Evolutionary conservation across 1,140 invertebrate species (phyloP).

Genomic region (Anadara kagoshimensis): DNA sequence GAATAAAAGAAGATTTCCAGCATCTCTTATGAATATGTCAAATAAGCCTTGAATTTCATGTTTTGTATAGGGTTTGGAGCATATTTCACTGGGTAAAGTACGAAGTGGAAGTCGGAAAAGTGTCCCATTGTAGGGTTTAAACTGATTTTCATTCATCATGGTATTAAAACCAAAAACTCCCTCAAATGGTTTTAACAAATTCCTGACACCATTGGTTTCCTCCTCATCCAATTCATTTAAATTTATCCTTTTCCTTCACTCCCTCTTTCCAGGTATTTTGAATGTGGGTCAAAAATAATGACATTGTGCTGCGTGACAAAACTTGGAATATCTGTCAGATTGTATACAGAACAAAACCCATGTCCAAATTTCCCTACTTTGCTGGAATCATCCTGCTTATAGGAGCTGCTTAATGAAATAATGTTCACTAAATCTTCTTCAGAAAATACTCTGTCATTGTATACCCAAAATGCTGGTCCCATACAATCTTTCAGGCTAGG

Average conservation of each 20-base stretch:
- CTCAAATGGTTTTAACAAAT: too few relatives aligned
- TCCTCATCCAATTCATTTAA: too few relatives aligned
- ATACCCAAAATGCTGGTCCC: constrained; percentile 64
- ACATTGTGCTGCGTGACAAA: constrained; percentile 61
- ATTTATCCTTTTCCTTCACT: too few relatives aligned
- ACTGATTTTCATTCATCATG: not conserved
- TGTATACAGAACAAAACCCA: constrained; percentile 70
- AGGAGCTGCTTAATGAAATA: constrained; percentile 59
- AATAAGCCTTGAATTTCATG: constrained; percentile 53
- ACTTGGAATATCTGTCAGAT: constrained; percentile 70
- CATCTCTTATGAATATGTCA: constrained; percentile 43
- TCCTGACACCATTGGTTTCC: too few relatives aligned
- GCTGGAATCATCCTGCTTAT: constrained; percentile 57
- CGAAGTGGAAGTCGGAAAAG: constrained; percentile 66
- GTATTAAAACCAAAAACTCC: too few relatives aligned
- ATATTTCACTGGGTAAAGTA: constrained; percentile 59
- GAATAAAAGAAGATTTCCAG: constrained; percentile 64
- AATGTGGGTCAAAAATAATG: constrained; percentile 70
- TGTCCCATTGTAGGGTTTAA: constrained; percentile 50
- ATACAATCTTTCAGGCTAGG: not conserved
- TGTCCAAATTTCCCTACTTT: constrained; percentile 69
- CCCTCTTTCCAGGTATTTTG: too few relatives aligned
- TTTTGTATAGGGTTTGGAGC: constrained; percentile 47
- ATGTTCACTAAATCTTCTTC: constrained; percentile 65
- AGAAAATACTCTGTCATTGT: constrained; percentile 65